Evolutionary conservation across 2,888 invertebrate genomes (phyloP), one percentile per base, ranked within the genome.

Genomic region (Lepas anatifera): DNA sequence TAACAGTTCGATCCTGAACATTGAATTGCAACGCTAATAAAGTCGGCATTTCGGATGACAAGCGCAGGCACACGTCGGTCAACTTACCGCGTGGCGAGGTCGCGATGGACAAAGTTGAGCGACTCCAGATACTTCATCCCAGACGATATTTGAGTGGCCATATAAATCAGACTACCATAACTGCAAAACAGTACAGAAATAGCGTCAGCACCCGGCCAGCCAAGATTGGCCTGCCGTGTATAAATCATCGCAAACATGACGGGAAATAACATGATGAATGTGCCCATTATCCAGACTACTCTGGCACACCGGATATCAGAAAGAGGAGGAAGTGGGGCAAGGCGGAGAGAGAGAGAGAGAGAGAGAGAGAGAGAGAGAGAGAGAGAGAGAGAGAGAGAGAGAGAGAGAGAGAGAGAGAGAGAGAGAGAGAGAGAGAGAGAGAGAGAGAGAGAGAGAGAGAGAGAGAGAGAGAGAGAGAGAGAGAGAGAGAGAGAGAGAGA

Each of bases 61-160:
- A n/a, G n/a, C n/a, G n/a, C n/a, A n/a, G n/a, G n/a, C n/a, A n/a
- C n/a, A n/a, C n/a, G n/a, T 46, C 46, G 7, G 46, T 22, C 11
- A 22, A 63, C 72, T 69, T 27, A 88, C 88, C 88, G 86, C 76
- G 92, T 87, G 75, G 92, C 91, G 76, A 93, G 83, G 82, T 93
- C 92, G 77, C 90, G 86, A 82, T 93, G 92, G 75, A 93, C 88
- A 81, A 89, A 90, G 81, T 89, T 87, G 80, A 88, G 84, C 75
- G 88, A 87, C 81, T 93, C 92, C 79, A 93, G 84, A 82, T 92
- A 90, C 81, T 92, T 90, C 90, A 93, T 92, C 75, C 92, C 93
- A 72, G 91, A 90, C 75, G 92, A 89, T 79, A 93, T 88, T 84
- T 94, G 91, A 74, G 88, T 87, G 74, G 90, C 90, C 86, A 92